These are phyloP conservation scores for Chaetorhynchus papuensis DNA, from an alignment of 2,113 vertebrate species.

Conservation along the genomic window DNA sequence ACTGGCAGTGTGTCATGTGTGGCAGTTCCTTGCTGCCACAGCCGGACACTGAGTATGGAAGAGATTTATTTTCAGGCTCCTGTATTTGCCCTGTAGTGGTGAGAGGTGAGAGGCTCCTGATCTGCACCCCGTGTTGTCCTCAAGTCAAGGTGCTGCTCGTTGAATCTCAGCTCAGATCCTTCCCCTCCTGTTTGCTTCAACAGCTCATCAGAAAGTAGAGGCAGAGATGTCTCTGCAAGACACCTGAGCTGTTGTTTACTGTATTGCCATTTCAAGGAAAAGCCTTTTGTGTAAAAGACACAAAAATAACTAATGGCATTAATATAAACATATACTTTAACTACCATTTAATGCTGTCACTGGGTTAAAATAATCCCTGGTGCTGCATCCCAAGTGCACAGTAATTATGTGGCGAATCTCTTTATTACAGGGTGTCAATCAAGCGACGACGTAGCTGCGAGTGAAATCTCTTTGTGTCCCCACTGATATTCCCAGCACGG, in stretches of 20 bases:
- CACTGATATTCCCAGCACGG: neutral
- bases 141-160: neutral
- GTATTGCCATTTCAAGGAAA: neutral
- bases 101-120: neutral
- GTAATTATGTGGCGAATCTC: constrained; percentile 41
- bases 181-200: neutral
- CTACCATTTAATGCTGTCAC: constrained; percentile 37
- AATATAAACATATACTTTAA: constrained; percentile 36
- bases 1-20: rapidly evolving
- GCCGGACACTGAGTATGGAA: neutral
- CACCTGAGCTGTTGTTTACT: neutral
- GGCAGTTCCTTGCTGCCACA: neutral
- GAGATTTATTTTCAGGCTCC: neutral
- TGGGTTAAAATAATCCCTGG: neutral
- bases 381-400: constrained; percentile 6
- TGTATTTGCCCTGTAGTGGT: neutral
- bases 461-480: neutral
- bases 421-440: constrained; percentile 58
- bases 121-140: neutral
- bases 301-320: constrained; percentile 27
- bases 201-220: neutral
- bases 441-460: neutral
- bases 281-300: constrained; percentile 12
- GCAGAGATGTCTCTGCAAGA: neutral
- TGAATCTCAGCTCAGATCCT: neutral